A percentile compares a stretch with the other conserved stretches of the same genome.
Evolutionary conservation across 1,140 invertebrate genomes (phyloP).

Genomic region (Drosophila ambigua): DNA sequence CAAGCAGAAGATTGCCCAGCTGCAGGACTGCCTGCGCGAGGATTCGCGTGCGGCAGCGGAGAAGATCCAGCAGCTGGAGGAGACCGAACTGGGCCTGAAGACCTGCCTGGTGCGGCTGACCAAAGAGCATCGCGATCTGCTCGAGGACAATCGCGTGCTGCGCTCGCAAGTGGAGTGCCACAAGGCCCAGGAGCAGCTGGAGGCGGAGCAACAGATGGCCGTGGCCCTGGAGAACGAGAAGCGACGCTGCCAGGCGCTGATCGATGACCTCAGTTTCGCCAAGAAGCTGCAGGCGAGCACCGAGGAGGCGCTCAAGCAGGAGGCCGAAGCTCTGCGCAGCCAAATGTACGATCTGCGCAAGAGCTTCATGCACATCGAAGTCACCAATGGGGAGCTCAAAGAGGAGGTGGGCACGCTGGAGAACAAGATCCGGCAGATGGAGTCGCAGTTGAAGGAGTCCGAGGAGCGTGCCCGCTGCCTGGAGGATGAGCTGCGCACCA

Average conservation of each 20-base stretch:
- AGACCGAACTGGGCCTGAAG: constrained; percentile 84
- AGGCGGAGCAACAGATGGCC: constrained; percentile 53
- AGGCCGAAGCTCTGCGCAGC: constrained; percentile 84
- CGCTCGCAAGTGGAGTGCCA: constrained; percentile 84
- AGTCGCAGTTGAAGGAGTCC: constrained; percentile 41
- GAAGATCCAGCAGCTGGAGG: constrained; percentile 85
- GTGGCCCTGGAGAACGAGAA: constrained; percentile 73
- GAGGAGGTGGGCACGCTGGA: constrained; percentile 85
- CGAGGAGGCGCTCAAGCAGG: constrained; percentile 84
- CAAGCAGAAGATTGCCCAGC: constrained; percentile 74
- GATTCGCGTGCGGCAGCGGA: constrained; percentile 78
- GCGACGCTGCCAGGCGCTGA: constrained; percentile 56
- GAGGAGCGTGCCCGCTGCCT: constrained; percentile 65
- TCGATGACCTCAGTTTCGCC: constrained; percentile 70
- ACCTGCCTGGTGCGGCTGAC: constrained; percentile 85
- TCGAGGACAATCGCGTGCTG: constrained; percentile 83
- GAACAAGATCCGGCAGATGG: constrained; percentile 62
- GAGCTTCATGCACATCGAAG: constrained; percentile 85
- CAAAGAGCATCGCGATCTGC: constrained; percentile 84
- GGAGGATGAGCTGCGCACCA: constrained; percentile 74
- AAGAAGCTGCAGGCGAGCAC: constrained; percentile 84
- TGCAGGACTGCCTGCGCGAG: constrained; percentile 76
- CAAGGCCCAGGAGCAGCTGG: constrained; percentile 55
- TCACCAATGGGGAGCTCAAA: constrained; percentile 86
- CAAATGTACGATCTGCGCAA: constrained; percentile 85